These are phyloP conservation scores for Drosophila pseudoananassae DNA, from an alignment of 1,140 invertebrate species.

Conservation along the genomic window DNA sequence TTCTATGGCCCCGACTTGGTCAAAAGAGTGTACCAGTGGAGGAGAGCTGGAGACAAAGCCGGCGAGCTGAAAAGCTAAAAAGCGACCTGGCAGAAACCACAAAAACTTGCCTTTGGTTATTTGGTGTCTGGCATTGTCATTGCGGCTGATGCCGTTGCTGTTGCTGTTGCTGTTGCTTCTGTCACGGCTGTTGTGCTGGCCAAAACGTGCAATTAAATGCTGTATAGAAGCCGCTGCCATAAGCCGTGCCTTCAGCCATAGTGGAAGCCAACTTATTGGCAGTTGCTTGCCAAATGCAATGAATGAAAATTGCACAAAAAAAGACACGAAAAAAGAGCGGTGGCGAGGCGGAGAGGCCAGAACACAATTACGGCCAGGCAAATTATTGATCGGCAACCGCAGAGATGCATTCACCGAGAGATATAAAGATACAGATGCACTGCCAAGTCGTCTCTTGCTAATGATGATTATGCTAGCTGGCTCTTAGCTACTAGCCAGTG, in stretches of 20 bases:
- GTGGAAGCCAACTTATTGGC: conserved; percentile 68
- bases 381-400: conserved; percentile 71
- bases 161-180: conserved; percentile 33
- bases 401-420: conserved; percentile 49
- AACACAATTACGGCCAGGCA: conserved; percentile 63
- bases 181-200: conserved; percentile 52
- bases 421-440: conserved; percentile 39
- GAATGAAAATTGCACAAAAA: conserved; percentile 64
- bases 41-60: conserved; percentile 21
- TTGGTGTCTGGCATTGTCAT: conserved; percentile 74
- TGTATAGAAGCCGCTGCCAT: conserved; percentile 51
- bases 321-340: conserved; percentile 5
- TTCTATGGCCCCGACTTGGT: conserved; percentile 48
- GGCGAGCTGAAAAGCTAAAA: conserved; percentile 42
- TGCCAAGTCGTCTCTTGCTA: conserved; percentile 18
- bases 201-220: conserved; percentile 78
- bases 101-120: conserved; percentile 69
- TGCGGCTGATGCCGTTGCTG: conserved; percentile 50
- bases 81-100: conserved; percentile 45
- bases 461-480: conserved; percentile 50
- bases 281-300: conserved; percentile 73
- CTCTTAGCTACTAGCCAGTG: neutral
- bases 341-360: conserved; percentile 1
- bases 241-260: conserved; percentile 42
- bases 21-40: conserved; percentile 12